Percentiles rank a stretch among this genome's conserved stretches.
These are phyloP conservation scores for Bubalus kerabau DNA, from an alignment of 2,113 vertebrate genomes.

Conservation along the genomic window DNA sequence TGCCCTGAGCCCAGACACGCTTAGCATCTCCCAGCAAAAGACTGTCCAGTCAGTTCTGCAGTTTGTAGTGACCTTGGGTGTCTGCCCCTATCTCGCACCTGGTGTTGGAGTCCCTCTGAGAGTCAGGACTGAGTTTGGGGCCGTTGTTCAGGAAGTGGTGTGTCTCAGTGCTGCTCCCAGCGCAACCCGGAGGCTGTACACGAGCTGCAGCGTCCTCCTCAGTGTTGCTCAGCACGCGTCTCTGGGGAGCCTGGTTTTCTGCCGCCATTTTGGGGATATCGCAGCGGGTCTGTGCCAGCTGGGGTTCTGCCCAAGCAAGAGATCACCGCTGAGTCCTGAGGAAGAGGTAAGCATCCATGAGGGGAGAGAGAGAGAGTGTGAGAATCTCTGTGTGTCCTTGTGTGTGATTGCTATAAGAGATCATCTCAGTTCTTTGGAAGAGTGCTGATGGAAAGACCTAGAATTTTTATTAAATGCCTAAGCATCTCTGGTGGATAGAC, in stretches of 20 bases:
- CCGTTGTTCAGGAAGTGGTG: conserved; percentile 77
- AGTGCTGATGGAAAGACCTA: neutral
- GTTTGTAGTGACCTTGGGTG: conserved; percentile 87
- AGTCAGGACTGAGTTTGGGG: conserved; percentile 83
- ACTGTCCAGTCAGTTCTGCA: conserved; percentile 82
- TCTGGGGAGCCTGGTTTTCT: conserved; percentile 84
- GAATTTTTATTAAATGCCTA: neutral
- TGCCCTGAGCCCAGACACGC: conserved; percentile 87
- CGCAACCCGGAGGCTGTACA: conserved; percentile 72
- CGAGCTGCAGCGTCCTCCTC: conserved; percentile 77
- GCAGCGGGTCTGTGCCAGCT: conserved; percentile 90
- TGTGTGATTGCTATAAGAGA: neutral
- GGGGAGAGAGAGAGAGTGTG: neutral
- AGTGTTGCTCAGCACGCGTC: conserved; percentile 78
- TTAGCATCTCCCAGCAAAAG: conserved; percentile 88
- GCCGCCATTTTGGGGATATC: conserved; percentile 88
- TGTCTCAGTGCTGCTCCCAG: neutral
- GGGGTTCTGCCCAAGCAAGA: conserved; percentile 80
- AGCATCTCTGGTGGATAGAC: neutral
- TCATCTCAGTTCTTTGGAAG: conserved; percentile 1
- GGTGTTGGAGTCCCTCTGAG: conserved; percentile 86
- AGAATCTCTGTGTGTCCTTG: neutral
- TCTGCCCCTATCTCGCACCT: conserved; percentile 86
- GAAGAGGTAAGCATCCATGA: conserved; percentile 24
- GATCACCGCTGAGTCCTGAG: conserved; percentile 20